Evolutionary conservation across 2,888 invertebrate genomes (phyloP), one percentile per base, ranked within the genome.

Genomic region (Eurois occulta): DNA sequence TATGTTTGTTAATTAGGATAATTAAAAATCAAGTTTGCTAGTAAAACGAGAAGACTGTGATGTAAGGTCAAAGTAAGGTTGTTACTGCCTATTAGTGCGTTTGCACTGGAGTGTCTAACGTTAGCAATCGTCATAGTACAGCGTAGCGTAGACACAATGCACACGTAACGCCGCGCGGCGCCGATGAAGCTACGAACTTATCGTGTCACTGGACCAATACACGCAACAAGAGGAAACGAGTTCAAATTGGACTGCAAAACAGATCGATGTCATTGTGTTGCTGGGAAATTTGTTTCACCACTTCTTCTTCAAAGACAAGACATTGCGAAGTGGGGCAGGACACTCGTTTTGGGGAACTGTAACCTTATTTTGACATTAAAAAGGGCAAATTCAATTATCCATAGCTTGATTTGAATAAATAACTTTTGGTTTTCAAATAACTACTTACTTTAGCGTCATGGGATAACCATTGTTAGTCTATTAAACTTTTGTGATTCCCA

Each of bases 11-110:
- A 74, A 74, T 80, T 67, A 60, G 24, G 46, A 48, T 72, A 70
- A 80, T 84, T 83, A 80, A 84, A 84, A 80, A 84, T 70, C 85
- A 62, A 41, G 62, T 84, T 84, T 65, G 18, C 38, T 64, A 13
- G 16, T 55, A 71, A 83, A 46, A 74, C 32, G 71, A 60, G 28
- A n/a, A 72, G 46, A 60, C 48, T 60, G 24, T 38, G 52, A 10
- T 46, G 38, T 60, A 35, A 72, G 75, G 75, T 83, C 75, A 75
- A 18, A 70, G 35, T 65, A 75, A 72, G 79, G 77, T 72, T 72
- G 73, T 79, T 58, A 24, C 66, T 65, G 35, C 18, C 24, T 58
- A 35, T 43, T 6, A 43, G 28, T 70, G 18, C 41, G 6, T 77
- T 62, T 52, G 48, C 28, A 77, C 78, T 77, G 6, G 13, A 2